Base-by-base conservation (phyloP, 2,888 invertebrate species). In the Apoda limacodes region DNA sequence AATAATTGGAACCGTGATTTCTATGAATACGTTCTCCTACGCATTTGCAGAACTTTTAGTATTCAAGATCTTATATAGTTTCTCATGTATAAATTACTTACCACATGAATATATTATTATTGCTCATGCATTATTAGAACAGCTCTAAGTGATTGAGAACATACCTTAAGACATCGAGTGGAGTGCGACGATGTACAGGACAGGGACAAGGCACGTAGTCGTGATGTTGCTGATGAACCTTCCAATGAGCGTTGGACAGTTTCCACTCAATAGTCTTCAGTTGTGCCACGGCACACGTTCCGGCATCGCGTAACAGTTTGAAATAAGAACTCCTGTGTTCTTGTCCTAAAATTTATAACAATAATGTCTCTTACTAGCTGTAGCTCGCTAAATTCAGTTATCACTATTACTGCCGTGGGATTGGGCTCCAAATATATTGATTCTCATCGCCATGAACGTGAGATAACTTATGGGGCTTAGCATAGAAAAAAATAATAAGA, bases 251-350 rank as follows among this genome's bases (percentile, higher is more conserved):
- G 13, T 64, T 57, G 0, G 54, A 49, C 13, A 78, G 54, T 43
- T 83, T 84, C 83, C 83, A 84, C 33, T 74, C 68, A 4, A 82
- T 81, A 0, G 60, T 52, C 42, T 74, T 74, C 26, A 62, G 45
- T 37, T 69, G 56, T 1, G 81, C 69, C 4, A 68, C 51, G 1
- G 60, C 41, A 31, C 74, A 70, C 1, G 25, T 34, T 4, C 57
- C 58, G 4, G 76, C 66, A 35, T 68, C 60, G 20, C 59, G 48
- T 28, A 83, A 32, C 10, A 81, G 43, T 32, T 59, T 52, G 32
- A 78, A 72, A 41, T 76, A 84, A 1, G 66, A 55, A 1, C 68
- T 54, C 63, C 83, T 76, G 12, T 64, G 44, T 47, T 83, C 78
- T 61, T 83, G 83, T 3, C 83, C 83, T 84, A 35, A 15, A 40